Evolutionary conservation across 1,140 invertebrate species (phyloP), one percentile per base, ranked within the genome.

Genomic region (Lucilia cuprina): DNA sequence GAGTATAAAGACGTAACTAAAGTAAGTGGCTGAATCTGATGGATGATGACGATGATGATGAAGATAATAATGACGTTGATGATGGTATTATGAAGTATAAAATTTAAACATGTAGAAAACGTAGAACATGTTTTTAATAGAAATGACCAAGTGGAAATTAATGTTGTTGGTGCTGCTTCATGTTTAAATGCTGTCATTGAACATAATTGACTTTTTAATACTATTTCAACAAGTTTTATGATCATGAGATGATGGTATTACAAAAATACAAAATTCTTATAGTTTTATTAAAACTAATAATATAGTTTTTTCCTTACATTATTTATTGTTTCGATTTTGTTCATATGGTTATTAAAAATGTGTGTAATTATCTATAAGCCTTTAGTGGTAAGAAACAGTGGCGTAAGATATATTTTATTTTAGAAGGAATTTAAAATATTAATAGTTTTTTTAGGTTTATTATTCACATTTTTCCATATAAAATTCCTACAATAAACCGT

Each of bases 141-240:
- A 70, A 21, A 70, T 21, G 19, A 25, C n/a, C 65, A 21, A 70
- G 65, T 21, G 21, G 65, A 70, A 70, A 60, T 14, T 7, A 5
- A 41, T 41, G 41, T 60, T 60, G n/a, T 7, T 60, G 65, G 0
- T 70, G 65, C 25, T 30, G 25, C n/a, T 70, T 21, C 65, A 21
- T 70, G 65, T 70, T 70, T 65, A 21, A 10, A 8, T 19, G 65
- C 65, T 70, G 65, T 70, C 65, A 70, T 70, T 19, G 5, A n/a
- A 5, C 19, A 25, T 70, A 21, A 25, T 19, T 70, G 65, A n/a
- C 19, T 70, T 70, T 70, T 70, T 70, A 70, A 70, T 21, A 70
- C n/a, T 70, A 70, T 70, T 70, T 70, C 5, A 70, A 70, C 65
- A 70, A 25, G 65, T 70, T 70, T 70, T 70, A 70, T 12, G 65